Percentiles rank a stretch among this genome's conserved stretches.
These are phyloP conservation scores for Pogonomyrmex californicus DNA, from an alignment of 1,140 invertebrate species.

Conservation along the genomic window DNA sequence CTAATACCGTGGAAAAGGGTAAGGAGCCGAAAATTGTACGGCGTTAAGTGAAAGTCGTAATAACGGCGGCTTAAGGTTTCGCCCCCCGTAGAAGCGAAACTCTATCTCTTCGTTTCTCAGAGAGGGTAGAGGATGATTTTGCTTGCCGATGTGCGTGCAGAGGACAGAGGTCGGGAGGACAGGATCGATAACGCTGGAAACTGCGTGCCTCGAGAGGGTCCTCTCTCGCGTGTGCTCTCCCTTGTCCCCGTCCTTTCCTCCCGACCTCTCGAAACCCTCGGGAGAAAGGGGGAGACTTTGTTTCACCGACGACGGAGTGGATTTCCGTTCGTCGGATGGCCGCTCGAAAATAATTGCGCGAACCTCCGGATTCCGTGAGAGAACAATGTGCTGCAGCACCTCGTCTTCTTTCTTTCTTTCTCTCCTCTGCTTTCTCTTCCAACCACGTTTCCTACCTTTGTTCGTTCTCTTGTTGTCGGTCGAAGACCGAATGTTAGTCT, in stretches of 20 bases:
- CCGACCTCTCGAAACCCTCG: neutral
- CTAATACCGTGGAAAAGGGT: neutral
- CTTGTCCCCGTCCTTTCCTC: neutral
- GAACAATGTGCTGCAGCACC: conserved; percentile 37
- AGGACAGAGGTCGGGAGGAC: conserved; percentile 51
- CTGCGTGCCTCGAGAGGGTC: conserved; percentile 52
- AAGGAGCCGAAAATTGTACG: conserved; percentile 34
- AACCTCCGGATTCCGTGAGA: conserved; percentile 49
- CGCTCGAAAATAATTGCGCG: conserved; percentile 60
- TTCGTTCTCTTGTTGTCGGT: conserved; percentile 24
- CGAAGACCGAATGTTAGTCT: conserved; percentile 18
- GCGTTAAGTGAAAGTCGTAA: conserved; percentile 65
- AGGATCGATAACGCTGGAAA: conserved; percentile 57
- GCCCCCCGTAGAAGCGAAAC: conserved; percentile 41
- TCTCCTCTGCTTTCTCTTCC: neutral
- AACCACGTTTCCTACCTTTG: conserved; percentile 29
- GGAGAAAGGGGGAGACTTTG: conserved; percentile 37
- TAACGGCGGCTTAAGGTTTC: conserved; percentile 64
- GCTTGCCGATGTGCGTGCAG: neutral
- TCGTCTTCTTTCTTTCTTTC: neutral
- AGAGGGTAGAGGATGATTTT: neutral
- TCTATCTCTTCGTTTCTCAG: conserved; percentile 36
- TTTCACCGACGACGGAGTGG: conserved; percentile 56
- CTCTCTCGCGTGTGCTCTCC: conserved; percentile 27
- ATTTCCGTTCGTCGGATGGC: conserved; percentile 58